A percentile compares a stretch with the other conserved stretches of the same genome.
These are phyloP conservation scores for Anabas testudineus DNA, from an alignment of 2,797 vertebrate species.

Conservation along the genomic window DNA sequence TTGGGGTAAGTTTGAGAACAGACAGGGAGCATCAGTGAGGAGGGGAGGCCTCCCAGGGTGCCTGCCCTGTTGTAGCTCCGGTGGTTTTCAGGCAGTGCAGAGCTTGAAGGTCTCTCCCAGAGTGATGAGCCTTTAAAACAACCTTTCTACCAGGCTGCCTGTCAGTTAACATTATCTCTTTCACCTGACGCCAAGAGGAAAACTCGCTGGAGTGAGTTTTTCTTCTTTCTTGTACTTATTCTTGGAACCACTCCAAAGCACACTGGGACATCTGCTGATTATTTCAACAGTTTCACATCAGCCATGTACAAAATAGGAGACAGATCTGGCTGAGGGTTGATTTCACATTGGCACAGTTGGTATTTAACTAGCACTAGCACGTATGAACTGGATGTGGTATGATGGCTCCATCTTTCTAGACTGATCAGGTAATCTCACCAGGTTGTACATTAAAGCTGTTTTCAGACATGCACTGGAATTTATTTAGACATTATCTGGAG, in stretches of 20 bases:
- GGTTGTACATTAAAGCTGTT: background rate
- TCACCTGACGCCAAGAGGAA: constrained; percentile 27
- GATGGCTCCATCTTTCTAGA: background rate
- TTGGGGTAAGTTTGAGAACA: constrained; percentile 17
- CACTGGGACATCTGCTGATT: background rate
- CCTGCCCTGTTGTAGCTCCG: constrained; percentile 39
- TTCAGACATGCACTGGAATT: no score
- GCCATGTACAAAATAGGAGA: background rate
- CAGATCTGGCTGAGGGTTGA: constrained; percentile 5
- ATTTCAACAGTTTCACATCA: background rate
- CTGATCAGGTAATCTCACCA: background rate
- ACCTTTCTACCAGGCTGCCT: constrained; percentile 58
- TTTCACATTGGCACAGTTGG: background rate
- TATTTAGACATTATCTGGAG: no score
- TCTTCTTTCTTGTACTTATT: background rate
- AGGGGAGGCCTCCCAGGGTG: constrained; percentile 56
- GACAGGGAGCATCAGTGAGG: constrained; percentile 12
- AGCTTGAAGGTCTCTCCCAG: constrained; percentile 63
- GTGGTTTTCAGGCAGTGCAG: constrained; percentile 34
- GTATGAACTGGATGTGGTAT: background rate
- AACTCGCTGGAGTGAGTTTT: background rate
- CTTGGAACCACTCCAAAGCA: background rate
- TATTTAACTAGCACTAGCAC: background rate
- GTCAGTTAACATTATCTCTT: constrained; percentile 63
- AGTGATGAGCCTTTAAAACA: constrained; percentile 56